A percentile compares a stretch with the other conserved stretches of the same genome.
phyloP scores from a whole-genome alignment of 2,888 invertebrate species.

The Cosmia trapezina region DNA sequence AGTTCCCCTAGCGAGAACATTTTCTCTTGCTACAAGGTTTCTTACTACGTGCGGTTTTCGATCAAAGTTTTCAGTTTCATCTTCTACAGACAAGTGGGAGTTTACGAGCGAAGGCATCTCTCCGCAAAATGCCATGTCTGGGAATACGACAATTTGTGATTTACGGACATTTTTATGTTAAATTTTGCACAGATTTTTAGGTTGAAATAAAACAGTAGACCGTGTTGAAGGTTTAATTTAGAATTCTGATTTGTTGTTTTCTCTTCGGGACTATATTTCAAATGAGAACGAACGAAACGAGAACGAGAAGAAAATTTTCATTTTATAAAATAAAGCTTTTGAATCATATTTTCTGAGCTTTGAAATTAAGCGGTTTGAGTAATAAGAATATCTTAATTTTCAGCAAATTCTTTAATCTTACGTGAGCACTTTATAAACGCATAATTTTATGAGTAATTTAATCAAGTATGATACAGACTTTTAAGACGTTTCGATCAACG shows the following conservation, averaged over 20 bases:
- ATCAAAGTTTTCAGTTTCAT: conserved; percentile 86
- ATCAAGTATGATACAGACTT: neutral
- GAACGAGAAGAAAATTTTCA: neutral
- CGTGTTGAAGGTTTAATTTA: conserved; percentile 22
- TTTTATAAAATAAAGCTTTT: conserved; percentile 10
- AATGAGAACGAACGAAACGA: conserved; percentile 14
- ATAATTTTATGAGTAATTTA: neutral
- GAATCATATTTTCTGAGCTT: conserved; percentile 5
- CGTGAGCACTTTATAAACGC: neutral
- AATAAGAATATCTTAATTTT: neutral
- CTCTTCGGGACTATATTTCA: conserved; percentile 17
- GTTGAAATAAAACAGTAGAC: conserved; percentile 24
- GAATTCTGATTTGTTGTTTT: conserved; percentile 36
- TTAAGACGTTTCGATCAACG: neutral
- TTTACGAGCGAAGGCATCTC: conserved; percentile 61
- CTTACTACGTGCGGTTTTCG: conserved; percentile 85
- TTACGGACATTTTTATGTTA: conserved; percentile 57
- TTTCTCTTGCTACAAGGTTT: conserved; percentile 80
- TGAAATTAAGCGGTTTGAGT: conserved; percentile 5
- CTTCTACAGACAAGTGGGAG: conserved; percentile 73
- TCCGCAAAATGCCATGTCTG: conserved; percentile 54
- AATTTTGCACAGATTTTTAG: conserved; percentile 46
- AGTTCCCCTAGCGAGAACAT: conserved; percentile 76
- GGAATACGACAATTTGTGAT: conserved; percentile 57
- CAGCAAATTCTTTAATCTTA: neutral